A percentile compares a stretch with the other conserved stretches of the same genome.
Evolutionary conservation across 2,888 invertebrate species (phyloP).

Genomic region (Nezara viridula): DNA sequence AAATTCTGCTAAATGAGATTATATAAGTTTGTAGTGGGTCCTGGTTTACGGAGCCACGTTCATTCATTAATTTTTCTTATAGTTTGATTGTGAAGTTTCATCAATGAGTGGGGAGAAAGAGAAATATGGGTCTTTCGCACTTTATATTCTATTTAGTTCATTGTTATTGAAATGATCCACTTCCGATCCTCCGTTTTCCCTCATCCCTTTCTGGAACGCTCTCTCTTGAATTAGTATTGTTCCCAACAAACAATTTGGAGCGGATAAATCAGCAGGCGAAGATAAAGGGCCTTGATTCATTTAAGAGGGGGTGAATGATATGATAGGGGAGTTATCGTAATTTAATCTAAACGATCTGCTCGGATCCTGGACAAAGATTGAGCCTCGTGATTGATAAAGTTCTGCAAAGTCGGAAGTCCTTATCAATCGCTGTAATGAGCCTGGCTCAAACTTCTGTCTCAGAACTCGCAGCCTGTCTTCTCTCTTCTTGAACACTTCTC

Average conservation of each 20-base stretch:
- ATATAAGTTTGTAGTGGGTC: no score
- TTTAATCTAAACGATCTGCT: background rate
- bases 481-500: background rate
- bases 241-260: background rate
- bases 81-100: no score
- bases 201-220: background rate
- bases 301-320: background rate
- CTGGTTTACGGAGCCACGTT: no score
- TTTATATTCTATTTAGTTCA: no score
- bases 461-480: background rate
- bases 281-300: background rate
- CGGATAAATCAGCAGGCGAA: background rate
- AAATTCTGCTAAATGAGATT: no score
- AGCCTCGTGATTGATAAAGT: background rate
- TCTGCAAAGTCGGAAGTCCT: background rate
- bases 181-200: background rate
- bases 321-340: constrained; percentile 6
- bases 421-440: constrained; percentile 2
- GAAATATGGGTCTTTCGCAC: no score
- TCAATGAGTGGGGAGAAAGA: no score
- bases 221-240: background rate
- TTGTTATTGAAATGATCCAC: background rate
- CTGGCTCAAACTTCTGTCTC: background rate
- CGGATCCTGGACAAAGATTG: background rate
- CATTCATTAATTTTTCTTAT: no score